A percentile compares a stretch with the other conserved stretches of the same genome.
phyloP scores from a whole-genome alignment of 1,140 invertebrate species.

The silkworm (Bombyx mori) region ASM3026992v2 NC_085127.1:8182501-8183000 shows the following conservation, averaged over 20 bases:
- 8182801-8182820: too few species aligned
- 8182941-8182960: too few species aligned
- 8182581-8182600: conserved; percentile 6
- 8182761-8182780: background rate
- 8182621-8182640: conserved; percentile 15
- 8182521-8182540: conserved; percentile 18
- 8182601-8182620: conserved; percentile 20
- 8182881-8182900: too few species aligned
- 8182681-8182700: conserved; percentile 11
- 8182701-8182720: conserved; percentile 12
- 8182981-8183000: too few species aligned
- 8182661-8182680: conserved; percentile 3
- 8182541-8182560: conserved; percentile 11
- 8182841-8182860: too few species aligned
- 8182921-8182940: too few species aligned
- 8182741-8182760: background rate
- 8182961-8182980: too few species aligned
- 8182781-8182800: too few species aligned
- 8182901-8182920: too few species aligned
- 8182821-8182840: too few species aligned
- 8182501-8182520: conserved; percentile 14
- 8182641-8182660: conserved; percentile 11
- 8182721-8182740: conserved; percentile 3
- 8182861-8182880: too few species aligned
- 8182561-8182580: conserved; percentile 6